These are phyloP conservation scores for Pterophyllum scalare DNA, from an alignment of 2,113 vertebrate genomes.

Conservation along the genomic window DNA sequence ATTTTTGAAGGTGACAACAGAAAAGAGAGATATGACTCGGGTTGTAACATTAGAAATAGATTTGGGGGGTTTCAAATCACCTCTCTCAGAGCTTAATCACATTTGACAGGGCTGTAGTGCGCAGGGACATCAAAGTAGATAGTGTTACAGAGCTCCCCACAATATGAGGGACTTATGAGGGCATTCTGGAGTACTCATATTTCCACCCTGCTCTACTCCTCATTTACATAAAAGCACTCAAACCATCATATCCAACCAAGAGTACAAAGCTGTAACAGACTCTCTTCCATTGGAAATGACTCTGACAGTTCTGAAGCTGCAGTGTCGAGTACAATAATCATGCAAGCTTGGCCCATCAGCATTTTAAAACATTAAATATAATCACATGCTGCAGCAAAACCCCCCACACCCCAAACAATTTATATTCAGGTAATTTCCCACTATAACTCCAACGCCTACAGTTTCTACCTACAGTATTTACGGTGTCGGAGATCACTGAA, in stretches of 20 bases:
- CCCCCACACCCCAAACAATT: not conserved
- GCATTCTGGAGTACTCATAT: constrained; percentile 63
- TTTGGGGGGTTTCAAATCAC: constrained; percentile 69
- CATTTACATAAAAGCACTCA: constrained; percentile 81
- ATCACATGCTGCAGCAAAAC: constrained; percentile 41
- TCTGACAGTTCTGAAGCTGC: constrained; percentile 63
- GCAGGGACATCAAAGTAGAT: constrained; percentile 72
- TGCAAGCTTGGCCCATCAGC: constrained; percentile 67
- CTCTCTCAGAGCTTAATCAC: constrained; percentile 72
- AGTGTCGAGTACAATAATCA: constrained; percentile 57
- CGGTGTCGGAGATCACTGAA: not conserved
- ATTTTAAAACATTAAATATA: constrained; percentile 72
- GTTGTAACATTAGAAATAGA: constrained; percentile 66
- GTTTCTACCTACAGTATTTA: constrained; percentile 26
- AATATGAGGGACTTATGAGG: constrained; percentile 69
- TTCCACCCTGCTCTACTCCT: constrained; percentile 62
- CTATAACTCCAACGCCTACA: constrained; percentile 26
- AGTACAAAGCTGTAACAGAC: constrained; percentile 70
- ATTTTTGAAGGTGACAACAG: constrained; percentile 63
- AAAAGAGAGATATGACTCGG: constrained; percentile 62
- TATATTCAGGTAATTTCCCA: constrained; percentile 51
- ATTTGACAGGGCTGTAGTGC: constrained; percentile 69
- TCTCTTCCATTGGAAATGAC: constrained; percentile 63
- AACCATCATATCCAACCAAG: constrained; percentile 66
- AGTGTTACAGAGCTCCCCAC: constrained; percentile 68